phyloP scores from a whole-genome alignment of 2,113 vertebrate genomes.

The Morone chrysops region DNA sequence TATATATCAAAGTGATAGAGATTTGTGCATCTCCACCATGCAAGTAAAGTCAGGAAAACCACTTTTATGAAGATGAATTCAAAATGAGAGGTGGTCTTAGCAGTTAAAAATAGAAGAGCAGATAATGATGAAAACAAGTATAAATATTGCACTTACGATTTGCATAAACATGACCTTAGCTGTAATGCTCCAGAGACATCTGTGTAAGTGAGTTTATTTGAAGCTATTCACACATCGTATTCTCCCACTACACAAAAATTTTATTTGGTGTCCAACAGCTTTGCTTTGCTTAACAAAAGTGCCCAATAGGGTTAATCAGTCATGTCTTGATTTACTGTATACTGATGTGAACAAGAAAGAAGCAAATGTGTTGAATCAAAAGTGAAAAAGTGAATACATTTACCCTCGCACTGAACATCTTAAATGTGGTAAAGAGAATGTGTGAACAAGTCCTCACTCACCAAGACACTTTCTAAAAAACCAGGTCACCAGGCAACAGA shows the following conservation, averaged over 20 bases:
- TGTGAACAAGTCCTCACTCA: not conserved
- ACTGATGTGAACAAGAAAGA: not conserved
- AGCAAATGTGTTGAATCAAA: not conserved
- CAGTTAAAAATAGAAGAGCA: not conserved
- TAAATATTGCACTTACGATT: not conserved
- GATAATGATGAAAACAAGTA: not conserved
- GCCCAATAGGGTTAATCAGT: not conserved
- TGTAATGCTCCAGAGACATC: not conserved
- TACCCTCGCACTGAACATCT: not conserved
- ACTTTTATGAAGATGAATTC: not conserved
- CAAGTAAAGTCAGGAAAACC: not conserved
- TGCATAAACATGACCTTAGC: not conserved
- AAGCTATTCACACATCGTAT: not conserved
- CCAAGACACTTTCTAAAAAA: not conserved
- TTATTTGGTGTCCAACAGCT: not conserved
- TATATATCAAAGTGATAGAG: not conserved
- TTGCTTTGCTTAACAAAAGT: not conserved
- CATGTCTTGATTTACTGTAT: not conserved
- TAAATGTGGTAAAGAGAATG: not conserved
- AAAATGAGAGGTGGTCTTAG: not conserved
- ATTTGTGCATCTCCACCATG: not conserved
- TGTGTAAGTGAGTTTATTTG: no score
- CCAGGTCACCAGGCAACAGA: conserved; percentile 2
- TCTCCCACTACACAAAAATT: not conserved
- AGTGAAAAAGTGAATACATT: not conserved